phyloP scores from a whole-genome alignment of 2,113 vertebrate genomes.

The Lepus europaeus region DNA sequence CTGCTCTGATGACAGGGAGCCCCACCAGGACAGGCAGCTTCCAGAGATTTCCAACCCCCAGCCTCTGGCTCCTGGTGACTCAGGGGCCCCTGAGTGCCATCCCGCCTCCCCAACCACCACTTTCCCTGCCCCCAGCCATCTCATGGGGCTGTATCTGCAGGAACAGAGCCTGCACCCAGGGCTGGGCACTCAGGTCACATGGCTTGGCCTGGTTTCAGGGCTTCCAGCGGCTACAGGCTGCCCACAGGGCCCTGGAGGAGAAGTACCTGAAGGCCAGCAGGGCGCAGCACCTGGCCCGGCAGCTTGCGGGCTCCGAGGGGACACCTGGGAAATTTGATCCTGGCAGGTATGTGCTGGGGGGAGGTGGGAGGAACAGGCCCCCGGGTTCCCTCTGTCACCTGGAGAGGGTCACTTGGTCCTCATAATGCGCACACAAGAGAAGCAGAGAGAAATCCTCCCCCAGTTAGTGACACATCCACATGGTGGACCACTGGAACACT shows the following conservation, averaged over 20 bases:
- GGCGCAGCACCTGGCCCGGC: constrained; percentile 83
- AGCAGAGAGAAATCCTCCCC: neutral
- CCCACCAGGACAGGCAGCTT: neutral
- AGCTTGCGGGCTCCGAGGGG: neutral
- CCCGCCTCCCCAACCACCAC: too few relatives aligned
- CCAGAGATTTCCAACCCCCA: neutral
- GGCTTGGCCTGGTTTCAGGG: constrained; percentile 80
- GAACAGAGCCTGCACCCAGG: fast-evolving
- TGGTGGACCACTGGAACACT: neutral
- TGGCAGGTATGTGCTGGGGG: constrained; percentile 85
- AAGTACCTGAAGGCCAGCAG: constrained; percentile 89
- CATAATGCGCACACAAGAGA: neutral
- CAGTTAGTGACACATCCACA: neutral
- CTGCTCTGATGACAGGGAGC: neutral
- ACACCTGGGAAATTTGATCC: constrained; percentile 86
- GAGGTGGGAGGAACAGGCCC: neutral
- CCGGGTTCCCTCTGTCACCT: neutral
- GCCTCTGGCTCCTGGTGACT: neutral
- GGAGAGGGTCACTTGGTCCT: neutral
- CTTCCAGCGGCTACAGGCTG: constrained; percentile 86
- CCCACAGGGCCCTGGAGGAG: constrained; percentile 89
- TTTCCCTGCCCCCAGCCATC: too few relatives aligned
- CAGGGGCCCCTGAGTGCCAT: neutral
- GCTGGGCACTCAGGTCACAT: neutral
- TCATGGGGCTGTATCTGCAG: neutral